phyloP scores from a whole-genome alignment of 2,888 invertebrate genomes.

The Netelia virgata region DNA sequence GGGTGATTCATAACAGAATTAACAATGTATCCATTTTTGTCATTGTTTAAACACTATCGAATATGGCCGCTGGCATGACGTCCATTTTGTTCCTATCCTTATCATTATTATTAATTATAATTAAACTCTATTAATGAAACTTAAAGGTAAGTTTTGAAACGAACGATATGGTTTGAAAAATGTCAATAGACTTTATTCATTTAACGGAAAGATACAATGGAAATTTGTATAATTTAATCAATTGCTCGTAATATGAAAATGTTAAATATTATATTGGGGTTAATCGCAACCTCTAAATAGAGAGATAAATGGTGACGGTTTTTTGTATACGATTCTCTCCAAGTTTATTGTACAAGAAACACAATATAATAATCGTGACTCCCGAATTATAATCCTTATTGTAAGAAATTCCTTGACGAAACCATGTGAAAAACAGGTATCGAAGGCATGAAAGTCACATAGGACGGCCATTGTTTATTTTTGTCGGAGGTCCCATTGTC shows the following conservation, averaged over 20 bases:
- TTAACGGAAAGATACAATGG: no score
- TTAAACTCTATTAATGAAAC: not conserved
- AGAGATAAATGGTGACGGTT: not conserved
- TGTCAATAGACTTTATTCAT: no score
- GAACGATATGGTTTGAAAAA: no score
- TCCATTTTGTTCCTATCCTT: not conserved
- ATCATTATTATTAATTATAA: not conserved
- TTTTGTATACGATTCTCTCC: not conserved
- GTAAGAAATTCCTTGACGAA: slow-evolving; percentile 38
- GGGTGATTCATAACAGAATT: not conserved
- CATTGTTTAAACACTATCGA: not conserved
- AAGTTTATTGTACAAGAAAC: slow-evolving; percentile 3
- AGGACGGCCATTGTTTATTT: slow-evolving; percentile 61
- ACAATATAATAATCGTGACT: not conserved
- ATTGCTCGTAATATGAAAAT: no score
- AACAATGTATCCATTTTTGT: slow-evolving; percentile 8
- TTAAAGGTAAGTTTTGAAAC: no score
- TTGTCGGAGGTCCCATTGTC: slow-evolving; percentile 45
- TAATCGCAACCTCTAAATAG: not conserved
- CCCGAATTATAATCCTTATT: slow-evolving; percentile 23
- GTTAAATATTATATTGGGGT: no score
- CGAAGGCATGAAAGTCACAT: slow-evolving; percentile 18
- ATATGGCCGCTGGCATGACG: not conserved
- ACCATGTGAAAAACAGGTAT: slow-evolving; percentile 62
- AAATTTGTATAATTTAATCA: no score